phyloP scores from a whole-genome alignment of 2,888 invertebrate species.

The Flexamia atlantica region DNA sequence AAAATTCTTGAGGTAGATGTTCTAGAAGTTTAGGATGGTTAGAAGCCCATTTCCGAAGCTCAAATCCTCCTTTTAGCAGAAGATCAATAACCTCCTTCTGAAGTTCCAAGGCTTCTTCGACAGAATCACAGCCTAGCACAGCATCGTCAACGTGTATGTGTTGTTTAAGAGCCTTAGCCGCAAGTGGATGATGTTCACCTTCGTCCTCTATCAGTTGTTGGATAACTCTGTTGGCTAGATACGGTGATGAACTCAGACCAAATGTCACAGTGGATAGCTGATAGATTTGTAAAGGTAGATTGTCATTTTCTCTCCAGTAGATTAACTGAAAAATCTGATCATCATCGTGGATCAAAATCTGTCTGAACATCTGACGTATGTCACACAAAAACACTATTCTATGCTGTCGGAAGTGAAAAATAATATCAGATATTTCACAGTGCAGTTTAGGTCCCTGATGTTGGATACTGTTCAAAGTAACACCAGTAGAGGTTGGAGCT shows the following conservation, averaged over 20 bases:
- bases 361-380: conserved; percentile 65
- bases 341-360: conserved; percentile 58
- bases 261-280: conserved; percentile 68
- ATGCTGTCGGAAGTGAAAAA: conserved; percentile 12
- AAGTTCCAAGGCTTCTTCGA: conserved; percentile 65
- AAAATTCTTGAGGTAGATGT: neutral
- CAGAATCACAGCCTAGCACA: conserved; percentile 64
- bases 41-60: conserved; percentile 69
- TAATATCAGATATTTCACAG: conserved; percentile 6
- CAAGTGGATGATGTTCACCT: conserved; percentile 64
- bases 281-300: conserved; percentile 65
- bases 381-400: conserved; percentile 58
- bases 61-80: conserved; percentile 65
- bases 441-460: conserved; percentile 43
- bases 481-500: conserved; percentile 3
- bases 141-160: conserved; percentile 71
- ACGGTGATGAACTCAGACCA: conserved; percentile 69
- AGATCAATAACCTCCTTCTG: conserved; percentile 66
- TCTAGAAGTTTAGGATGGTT: conserved; percentile 63
- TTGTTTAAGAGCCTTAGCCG: conserved; percentile 60
- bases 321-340: conserved; percentile 69
- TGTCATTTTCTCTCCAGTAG: conserved; percentile 67
- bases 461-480: neutral
- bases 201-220: conserved; percentile 67
- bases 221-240: conserved; percentile 66